phyloP scores from a whole-genome alignment of 1,140 invertebrate species.

The Wasmannia auropunctata region DNA sequence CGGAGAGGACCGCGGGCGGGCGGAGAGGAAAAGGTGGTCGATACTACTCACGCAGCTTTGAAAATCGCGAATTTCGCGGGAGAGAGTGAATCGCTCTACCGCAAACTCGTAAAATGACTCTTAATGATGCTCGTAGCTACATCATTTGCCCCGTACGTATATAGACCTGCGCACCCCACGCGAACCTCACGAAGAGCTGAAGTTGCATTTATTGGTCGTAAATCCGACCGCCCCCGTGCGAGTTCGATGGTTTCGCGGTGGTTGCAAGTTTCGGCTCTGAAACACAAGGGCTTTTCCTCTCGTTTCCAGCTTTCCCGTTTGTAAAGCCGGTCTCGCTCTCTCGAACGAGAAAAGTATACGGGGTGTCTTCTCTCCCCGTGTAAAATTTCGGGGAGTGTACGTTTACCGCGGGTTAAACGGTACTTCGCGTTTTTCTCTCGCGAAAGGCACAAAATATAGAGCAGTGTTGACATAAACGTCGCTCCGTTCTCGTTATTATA shows the following conservation, averaged over 20 bases:
- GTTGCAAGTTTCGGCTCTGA: neutral
- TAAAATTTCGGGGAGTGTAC: neutral
- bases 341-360: neutral
- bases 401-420: neutral
- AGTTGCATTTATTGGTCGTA: constrained; percentile 56
- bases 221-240: neutral
- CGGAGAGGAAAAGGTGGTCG: neutral
- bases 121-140: constrained; percentile 29
- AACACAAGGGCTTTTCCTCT: neutral
- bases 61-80: constrained; percentile 17
- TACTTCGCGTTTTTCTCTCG: neutral
- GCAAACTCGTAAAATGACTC: constrained; percentile 20
- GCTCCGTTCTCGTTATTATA: neutral
- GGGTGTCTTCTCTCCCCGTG: neutral
- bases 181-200: neutral
- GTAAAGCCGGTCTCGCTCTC: neutral
- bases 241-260: constrained; percentile 45
- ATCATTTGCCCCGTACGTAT: constrained; percentile 1
- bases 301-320: neutral
- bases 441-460: neutral
- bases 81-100: neutral
- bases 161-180: neutral
- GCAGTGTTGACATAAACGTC: neutral
- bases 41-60: constrained; percentile 24
- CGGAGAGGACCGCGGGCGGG: neutral